These are phyloP conservation scores for Lamellibrachia luymesi DNA, from an alignment of 1,140 invertebrate species.

Conservation along the genomic window DNA sequence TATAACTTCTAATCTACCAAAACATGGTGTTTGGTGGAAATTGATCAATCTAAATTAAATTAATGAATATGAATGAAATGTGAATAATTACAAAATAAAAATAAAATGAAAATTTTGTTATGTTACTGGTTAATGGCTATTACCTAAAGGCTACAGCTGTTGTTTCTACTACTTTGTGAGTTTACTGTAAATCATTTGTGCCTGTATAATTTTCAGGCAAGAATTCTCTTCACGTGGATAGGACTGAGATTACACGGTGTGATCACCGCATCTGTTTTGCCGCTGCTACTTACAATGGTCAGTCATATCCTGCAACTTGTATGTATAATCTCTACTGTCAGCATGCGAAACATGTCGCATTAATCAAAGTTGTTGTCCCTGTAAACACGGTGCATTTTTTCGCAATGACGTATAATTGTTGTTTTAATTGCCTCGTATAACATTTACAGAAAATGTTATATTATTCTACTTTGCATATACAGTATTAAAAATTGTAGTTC, in stretches of 20 bases:
- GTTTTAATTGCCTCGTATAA: not conserved
- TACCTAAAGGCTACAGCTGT: not conserved
- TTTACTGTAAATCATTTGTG: not conserved
- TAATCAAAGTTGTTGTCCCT: not conserved
- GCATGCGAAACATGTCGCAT: not conserved
- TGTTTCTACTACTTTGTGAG: too few relatives aligned
- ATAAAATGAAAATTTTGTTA: not conserved
- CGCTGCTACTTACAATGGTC: slow-evolving; percentile 78
- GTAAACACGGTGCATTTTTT: not conserved
- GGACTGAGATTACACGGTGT: slow-evolving; percentile 75
- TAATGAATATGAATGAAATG: not conserved
- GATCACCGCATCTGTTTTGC: slow-evolving; percentile 71
- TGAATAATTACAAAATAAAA: not conserved
- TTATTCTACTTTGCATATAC: not conserved
- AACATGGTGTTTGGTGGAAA: not conserved
- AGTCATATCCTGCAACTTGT: slow-evolving; percentile 9
- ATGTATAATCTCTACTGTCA: not conserved
- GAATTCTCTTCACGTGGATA: slow-evolving; percentile 67
- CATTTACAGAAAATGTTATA: not conserved
- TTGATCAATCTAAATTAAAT: not conserved
- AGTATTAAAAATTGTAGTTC: not conserved
- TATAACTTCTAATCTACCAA: not conserved
- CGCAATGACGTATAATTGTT: too few relatives aligned
- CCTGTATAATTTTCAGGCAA: slow-evolving; percentile 54
- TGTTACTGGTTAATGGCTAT: not conserved